Conservation (phyloP, 2,797 vertebrate species). For the Picus viridis region DNA sequence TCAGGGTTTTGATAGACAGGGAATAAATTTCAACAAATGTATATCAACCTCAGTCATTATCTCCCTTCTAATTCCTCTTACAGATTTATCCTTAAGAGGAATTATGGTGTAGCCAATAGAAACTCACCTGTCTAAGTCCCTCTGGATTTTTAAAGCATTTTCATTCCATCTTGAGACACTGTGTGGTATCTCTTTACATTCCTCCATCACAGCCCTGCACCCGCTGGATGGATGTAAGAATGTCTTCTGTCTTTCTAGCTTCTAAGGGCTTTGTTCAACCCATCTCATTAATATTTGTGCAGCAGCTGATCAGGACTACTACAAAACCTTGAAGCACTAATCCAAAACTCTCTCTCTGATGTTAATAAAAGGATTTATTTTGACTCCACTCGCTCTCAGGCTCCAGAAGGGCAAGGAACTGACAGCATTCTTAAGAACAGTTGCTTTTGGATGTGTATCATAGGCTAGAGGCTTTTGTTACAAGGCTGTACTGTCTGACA, state of each 20-base stretch:
- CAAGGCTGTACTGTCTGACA: background rate
- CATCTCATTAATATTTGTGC: background rate
- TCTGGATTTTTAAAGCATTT: background rate
- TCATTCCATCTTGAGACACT: background rate
- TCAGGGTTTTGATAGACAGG: background rate
- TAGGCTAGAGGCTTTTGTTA: background rate
- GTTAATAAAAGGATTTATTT: background rate
- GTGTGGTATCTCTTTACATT: background rate
- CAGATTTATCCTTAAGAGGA: background rate
- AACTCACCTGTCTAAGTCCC: constrained; percentile 1
- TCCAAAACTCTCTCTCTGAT: background rate
- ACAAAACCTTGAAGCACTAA: background rate
- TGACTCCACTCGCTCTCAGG: background rate
- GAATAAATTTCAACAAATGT: constrained; percentile 12
- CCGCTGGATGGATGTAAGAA: background rate
- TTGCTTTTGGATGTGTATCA: background rate
- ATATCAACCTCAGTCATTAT: constrained; percentile 10
- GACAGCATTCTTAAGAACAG: background rate
- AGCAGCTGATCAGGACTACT: background rate
- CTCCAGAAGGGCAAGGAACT: background rate
- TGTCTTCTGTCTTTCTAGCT: background rate
- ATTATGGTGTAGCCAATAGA: constrained; percentile 11
- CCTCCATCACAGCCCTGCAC: background rate
- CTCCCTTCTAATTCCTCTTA: background rate
- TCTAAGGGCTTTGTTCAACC: background rate